Base-by-base conservation (phyloP, 1,140 invertebrate species). In the Chlorops oryzae region DNA sequence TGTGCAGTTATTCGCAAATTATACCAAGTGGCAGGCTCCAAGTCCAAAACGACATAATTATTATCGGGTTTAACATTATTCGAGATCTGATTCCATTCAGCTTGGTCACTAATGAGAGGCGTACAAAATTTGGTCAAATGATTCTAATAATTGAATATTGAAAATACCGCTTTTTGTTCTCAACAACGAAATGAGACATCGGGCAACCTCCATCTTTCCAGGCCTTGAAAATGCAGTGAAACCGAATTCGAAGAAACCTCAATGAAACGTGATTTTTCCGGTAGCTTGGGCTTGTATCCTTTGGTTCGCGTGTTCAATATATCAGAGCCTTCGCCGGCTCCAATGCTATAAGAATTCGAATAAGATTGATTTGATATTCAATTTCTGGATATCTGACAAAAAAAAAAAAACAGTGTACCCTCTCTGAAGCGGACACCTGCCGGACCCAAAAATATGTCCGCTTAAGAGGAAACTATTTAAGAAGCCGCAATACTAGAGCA, bases 201-300 rank as follows among this genome's bases (percentile, higher is more conserved):
- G 92, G 90, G 73, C 95, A 98, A 24, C 92, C 92, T 50, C 91
- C 91, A 71, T 94, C 91, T 45, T 88, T 85, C 94, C 94, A 98
- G 46, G 91, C 85, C 61, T 85, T 88, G 38, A 98, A n/a, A 79
- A 63, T 94, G 91, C 40, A 98, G 75, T 7, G 88, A 90, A 12
- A 96, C 90, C 54, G 87, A 92, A 50, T 91, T 93, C 3, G 88
- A 88, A 5, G 91, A 94, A 2, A 92, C 87, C 72, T 91, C 90
- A 68, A 95, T 89, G 70, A 95, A 92, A 63, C 87, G 82, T n/a
- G 83, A 79, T 22, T 88, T 90, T 65, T 88, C 86, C 0, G 92
- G 90, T 27, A 92, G 83, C n/a, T 88, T 85, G 10, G 92, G 92
- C 74, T 92, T 91, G 41, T 87, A 86, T 51, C 90, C 90, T 57